Evolutionary conservation across 2,797 vertebrate species (phyloP), one percentile per base, ranked within the genome.

Genomic region (Protonibea diacanthus): DNA sequence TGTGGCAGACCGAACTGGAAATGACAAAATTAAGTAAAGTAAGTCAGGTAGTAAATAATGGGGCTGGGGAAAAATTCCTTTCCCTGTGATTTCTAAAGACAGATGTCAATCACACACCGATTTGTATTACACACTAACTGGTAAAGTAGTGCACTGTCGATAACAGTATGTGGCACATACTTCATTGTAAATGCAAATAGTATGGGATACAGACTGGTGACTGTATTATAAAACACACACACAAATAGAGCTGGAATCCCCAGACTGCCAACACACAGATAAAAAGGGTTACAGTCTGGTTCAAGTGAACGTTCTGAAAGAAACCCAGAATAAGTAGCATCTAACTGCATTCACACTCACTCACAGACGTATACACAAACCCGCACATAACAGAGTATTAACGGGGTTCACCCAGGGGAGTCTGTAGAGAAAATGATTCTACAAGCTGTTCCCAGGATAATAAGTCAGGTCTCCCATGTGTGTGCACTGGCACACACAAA

Each of bases 391-490:
- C 52, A 53, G 44, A 68, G 81, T 69, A 82, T 80, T 83, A 87
- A 66, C 80, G 47, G 58, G 33, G 76, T 78, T 90, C 60, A 88
- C 87, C 84, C 83, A 72, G 29, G 89, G 86, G 88, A 87, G 80
- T 74, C 86, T 89, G 78, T 9, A 74, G 63, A 83, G 70, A 88
- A 80, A 87, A 84, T 38, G 51, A 78, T 74, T 82, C 76, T 71
- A 80, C 71, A 75, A 67, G 74, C 70, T 8, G 3, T 81, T 91
- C 87, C 81, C 83, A 75, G 63, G 87, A 86, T 86, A 80, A 84
- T 83, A 87, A 74, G 68, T 80, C 71, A 74, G 73, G 67, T 81
- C 76, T 66, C 82, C 5, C 33, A 3, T 77, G 78, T 73, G 64
- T 78, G 75, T 58, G 65, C 23, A 42, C 52, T 70, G 23, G 47